A percentile compares a stretch with the other conserved stretches of the same genome.
phyloP scores from a whole-genome alignment of 1,140 invertebrate species.

The Zaprionus kolodkinae region DNA sequence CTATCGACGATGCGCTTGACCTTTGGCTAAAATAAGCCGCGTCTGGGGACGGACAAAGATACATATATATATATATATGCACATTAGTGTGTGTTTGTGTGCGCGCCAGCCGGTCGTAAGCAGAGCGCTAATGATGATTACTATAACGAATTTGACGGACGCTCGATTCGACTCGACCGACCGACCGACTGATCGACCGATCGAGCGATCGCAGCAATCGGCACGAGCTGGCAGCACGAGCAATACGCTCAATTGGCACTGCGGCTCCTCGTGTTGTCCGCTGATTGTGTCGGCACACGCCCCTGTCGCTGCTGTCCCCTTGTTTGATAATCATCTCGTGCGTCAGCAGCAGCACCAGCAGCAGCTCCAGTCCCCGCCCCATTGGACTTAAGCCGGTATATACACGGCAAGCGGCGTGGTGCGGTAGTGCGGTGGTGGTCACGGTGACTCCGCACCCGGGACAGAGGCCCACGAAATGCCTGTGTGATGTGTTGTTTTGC shows the following conservation, averaged over 20 bases:
- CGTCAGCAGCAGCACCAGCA: slow-evolving; percentile 62
- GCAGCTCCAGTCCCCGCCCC: slow-evolving; percentile 43
- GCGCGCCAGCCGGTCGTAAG: not conserved
- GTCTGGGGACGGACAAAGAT: slow-evolving; percentile 55
- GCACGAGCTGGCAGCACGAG: slow-evolving; percentile 62
- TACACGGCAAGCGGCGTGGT: slow-evolving; percentile 4
- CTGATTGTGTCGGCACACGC: slow-evolving; percentile 60
- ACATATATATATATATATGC: slow-evolving; percentile 10
- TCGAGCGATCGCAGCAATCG: slow-evolving; percentile 51
- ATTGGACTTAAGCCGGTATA: slow-evolving; percentile 51
- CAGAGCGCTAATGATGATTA: slow-evolving; percentile 71
- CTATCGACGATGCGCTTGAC: slow-evolving; percentile 63
- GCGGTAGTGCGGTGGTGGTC: not conserved
- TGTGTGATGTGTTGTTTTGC: slow-evolving; percentile 30
- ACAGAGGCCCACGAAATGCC: slow-evolving; percentile 50
- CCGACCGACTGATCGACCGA: slow-evolving; percentile 34
- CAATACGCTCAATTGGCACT: slow-evolving; percentile 77
- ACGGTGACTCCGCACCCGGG: not conserved
- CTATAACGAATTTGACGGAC: slow-evolving; percentile 67
- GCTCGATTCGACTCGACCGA: slow-evolving; percentile 27
- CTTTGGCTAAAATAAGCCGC: slow-evolving; percentile 68
- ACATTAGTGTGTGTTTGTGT: not conserved
- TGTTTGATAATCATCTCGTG: slow-evolving; percentile 78
- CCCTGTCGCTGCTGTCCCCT: slow-evolving; percentile 17
- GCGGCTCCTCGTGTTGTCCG: slow-evolving; percentile 60